A percentile compares a stretch with the other conserved stretches of the same genome.
phyloP scores from a whole-genome alignment of 2,888 invertebrate genomes.

The Neoaliturus tenellus region DNA sequence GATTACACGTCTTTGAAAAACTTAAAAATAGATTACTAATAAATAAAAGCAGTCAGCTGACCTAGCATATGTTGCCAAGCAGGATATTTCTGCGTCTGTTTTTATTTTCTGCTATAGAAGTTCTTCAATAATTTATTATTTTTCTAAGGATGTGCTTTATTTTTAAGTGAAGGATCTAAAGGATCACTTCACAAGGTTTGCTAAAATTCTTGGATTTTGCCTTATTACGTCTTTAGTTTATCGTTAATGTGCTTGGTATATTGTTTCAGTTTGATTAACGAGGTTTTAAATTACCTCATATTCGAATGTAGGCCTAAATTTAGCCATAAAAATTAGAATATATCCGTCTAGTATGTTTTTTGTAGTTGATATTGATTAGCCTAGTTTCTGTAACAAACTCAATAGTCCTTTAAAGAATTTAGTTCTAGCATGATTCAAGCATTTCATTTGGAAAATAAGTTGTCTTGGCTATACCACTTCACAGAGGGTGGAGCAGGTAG shows the following conservation, averaged over 20 bases:
- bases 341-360: too few species aligned
- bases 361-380: too few species aligned
- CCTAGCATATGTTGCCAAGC: not conserved
- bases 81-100: constrained; percentile 18
- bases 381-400: too few species aligned
- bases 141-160: not conserved
- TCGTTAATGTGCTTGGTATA: not conserved
- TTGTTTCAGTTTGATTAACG: not conserved
- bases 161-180: not conserved
- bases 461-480: too few species aligned
- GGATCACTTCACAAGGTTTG: constrained; percentile 24
- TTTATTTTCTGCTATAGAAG: not conserved
- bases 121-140: not conserved
- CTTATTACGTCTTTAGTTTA: not conserved
- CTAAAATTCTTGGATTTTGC: not conserved
- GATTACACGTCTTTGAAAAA: not conserved
- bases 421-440: too few species aligned
- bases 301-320: not conserved
- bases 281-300: not conserved
- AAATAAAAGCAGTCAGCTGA: not conserved
- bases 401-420: too few species aligned
- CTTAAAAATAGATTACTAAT: constrained; percentile 11
- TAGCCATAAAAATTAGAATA: not conserved
- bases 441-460: too few species aligned
- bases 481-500: too few species aligned